Base-by-base conservation (phyloP, 2,113 vertebrate genomes). In the Daphoenositta chrysoptera region DNA sequence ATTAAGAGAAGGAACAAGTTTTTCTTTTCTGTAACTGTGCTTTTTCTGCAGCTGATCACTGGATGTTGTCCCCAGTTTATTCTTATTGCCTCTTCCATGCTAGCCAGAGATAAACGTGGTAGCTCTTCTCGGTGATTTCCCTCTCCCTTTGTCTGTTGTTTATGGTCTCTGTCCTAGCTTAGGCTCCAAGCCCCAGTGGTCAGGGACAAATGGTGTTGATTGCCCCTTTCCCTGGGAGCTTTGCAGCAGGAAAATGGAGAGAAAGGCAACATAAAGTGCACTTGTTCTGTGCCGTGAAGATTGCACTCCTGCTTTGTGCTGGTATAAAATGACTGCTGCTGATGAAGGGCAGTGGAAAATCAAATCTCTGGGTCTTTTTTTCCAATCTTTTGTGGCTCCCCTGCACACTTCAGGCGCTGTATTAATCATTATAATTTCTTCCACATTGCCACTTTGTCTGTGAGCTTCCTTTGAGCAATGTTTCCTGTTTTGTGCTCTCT, bases 351-450 rank as follows among this genome's bases (percentile, higher is more conserved):
- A 81, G 71, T 80, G 71, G 68, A 87, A 95, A 97, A 96, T 88
- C 71, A 91, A 87, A 94, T 73, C 88, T 81, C 93, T 66, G 39
- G 15, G 71, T 63, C 78, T 75, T 82, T 89, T 94, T 91, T 92
- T 77, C 37, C 35, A 80, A 23, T 91, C 73, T 85, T 91, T 83
- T 91, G 50, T 78, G 63, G 78, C 72, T 77, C 26, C 50, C 47
- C 79, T 81, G 87, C 82, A 93, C 93, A 90, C 82, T 96, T 80
- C 79, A 92, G 83, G 75, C 39, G 0, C 68, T 86, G 79, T 90
- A 83, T 88, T 83, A 95, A 94, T 95, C 71, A 96, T 94, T 91
- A 66, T 75, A 90, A 94, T 97, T 94, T 96, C 85, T 86, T 90
- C 63, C 73, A 81, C 82, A 89, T 83, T 95, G 82, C 79, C 30